Base-by-base conservation (phyloP, 1,140 invertebrate species). In the Tribolium madens region DNA sequence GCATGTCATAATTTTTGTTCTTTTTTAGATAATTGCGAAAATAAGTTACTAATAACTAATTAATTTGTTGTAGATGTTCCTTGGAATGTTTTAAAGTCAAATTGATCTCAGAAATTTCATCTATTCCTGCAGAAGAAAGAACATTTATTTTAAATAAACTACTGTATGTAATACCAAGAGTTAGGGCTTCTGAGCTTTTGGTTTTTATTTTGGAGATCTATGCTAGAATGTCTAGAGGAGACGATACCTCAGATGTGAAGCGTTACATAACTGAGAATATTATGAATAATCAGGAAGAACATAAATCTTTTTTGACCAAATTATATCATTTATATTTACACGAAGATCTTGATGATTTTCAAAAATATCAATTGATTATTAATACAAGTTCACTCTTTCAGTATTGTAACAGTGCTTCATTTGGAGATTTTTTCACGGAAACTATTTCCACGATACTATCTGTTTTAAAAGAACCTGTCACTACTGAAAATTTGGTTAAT, bases 351-450 rank as follows among this genome's bases (percentile, higher is more conserved):
- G 50, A 74, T 7, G 5, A 10, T 7, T 15, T 57, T 33, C 26
- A 74, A 60, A 5, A 15, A 18, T 74, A 60, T 36, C 60, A 74
- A 74, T 36, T 74, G 52, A 31, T 46, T 42, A 42, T 21, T 10
- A 33, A 57, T 46, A 47, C 13, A 6, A n/a, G 6, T 12, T 15
- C 68, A 10, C 13, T 83, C 13, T 81, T 83, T 68, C 72, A 77
- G 53, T 73, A 78, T 12, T 64, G 76, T 36, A 52, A 48, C n/a
- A 14, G 74, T 12, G 12, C 21, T 10, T 53, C 42, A 9, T 81
- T 82, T 71, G 74, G 80, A 53, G 6, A 48, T 31, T 83, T 82
- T 70, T 81, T 76, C 42, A 42, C 69, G 0, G 48, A 75, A 1
- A 76, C 81, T 71, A 78, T 82, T 14, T 48, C 71, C 57, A 26